Base-by-base conservation (phyloP, 2,797 vertebrate species). In the Xiphorhynchus erythropygius region DNA sequence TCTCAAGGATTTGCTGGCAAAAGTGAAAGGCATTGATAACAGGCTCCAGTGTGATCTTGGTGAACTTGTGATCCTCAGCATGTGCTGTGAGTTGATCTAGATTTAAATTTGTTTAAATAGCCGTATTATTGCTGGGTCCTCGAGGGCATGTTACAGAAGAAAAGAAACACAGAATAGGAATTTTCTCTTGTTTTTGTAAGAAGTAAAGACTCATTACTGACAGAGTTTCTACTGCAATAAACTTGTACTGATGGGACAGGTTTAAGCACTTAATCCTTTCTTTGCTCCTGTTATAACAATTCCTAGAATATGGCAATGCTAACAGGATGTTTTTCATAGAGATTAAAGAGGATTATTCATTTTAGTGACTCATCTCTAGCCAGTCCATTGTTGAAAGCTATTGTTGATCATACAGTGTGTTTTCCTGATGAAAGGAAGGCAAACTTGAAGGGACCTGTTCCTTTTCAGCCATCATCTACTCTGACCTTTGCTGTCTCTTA, bases 291-390 rank as follows among this genome's bases (percentile, higher is more conserved):
- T 91, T 86, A 70, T 63, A 94, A 91, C 93, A 95, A 90, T 96
- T 96, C 94, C 82, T 95, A 94, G 57, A 94, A 95, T 85, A 94
- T 81, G 93, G 80, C 87, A 77, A 83, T 84, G 88, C 64, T 93
- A 95, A 94, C 95, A 95, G 94, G 92, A 97, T 87, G 94, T 96
- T 97, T 97, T 96, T 94, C 44, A 37, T 50, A 75, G 87, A 95
- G 96, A 96, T 93, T 96, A 96, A 89, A 82, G 90, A 91, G 93
- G 87, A 95, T 97, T 94, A 94, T 90, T 78, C 74, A 74, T 89
- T 95, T 90, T 85, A 79, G 76, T 96, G 94, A 97, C 90, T 96
- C 97, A 97, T 96, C 84, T 84, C 62, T 68, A 79, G 47, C 87
- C 87, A 93, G 73, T 63, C 89, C 65, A 74, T 89, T 70, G 77